These are phyloP conservation scores for Argyresthia goedartella DNA, from an alignment of 2,888 invertebrate species.

Conservation along the genomic window DNA sequence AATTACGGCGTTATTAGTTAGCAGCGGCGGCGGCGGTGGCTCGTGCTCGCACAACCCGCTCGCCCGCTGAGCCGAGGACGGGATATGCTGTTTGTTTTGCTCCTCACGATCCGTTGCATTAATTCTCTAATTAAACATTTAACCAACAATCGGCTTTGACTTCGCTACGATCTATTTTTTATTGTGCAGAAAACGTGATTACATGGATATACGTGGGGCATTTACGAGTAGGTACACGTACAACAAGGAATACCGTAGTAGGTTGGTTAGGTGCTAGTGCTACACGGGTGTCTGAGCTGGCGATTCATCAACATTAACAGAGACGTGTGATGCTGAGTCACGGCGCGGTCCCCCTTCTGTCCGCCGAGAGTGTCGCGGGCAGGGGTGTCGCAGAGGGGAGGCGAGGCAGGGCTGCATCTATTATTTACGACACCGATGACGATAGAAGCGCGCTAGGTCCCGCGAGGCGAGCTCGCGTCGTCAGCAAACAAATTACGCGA, in stretches of 20 bases:
- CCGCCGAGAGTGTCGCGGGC: conserved; percentile 8
- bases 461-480: conserved; percentile 34
- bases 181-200: too few relatives aligned
- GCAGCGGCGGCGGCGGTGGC: conserved; percentile 29
- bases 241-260: too few relatives aligned
- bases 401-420: conserved; percentile 36
- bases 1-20: conserved; percentile 69
- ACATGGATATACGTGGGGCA: too few relatives aligned
- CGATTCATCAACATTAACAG: conserved; percentile 31
- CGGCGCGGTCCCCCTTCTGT: conserved; percentile 12
- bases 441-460: conserved; percentile 57
- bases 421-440: conserved; percentile 58
- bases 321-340: conserved; percentile 39
- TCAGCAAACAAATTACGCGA: conserved; percentile 68
- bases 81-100: not conserved
- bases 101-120: not conserved
- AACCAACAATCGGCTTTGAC: too few relatives aligned
- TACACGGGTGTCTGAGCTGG: conserved; percentile 1
- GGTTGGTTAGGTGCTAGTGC: too few relatives aligned
- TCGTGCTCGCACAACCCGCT: conserved; percentile 27
- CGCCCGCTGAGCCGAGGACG: conserved; percentile 8
- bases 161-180: too few relatives aligned
- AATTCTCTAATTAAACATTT: too few relatives aligned
- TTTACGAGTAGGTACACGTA: too few relatives aligned
- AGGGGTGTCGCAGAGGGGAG: conserved; percentile 14